Base-by-base conservation (phyloP, 2,113 vertebrate species). In the Synchiropus splendidus region DNA sequence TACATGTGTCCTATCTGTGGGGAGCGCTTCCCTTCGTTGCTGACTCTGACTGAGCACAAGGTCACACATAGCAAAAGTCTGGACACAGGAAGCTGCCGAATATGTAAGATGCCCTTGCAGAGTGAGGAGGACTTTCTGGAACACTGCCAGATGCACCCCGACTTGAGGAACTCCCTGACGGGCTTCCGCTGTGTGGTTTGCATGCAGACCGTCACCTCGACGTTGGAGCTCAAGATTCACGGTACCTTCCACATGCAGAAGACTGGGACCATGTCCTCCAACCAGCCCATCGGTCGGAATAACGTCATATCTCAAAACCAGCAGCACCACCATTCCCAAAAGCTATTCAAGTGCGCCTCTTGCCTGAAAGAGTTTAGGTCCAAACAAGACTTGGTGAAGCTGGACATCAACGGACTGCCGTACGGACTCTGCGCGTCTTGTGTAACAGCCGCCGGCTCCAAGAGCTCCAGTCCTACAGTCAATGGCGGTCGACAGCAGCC, bases 241-340 rank as follows among this genome's bases (percentile, higher is more conserved):
- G 96, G 96, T 71, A 99, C 96, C 5, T 99, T 99, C 75, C 96
- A 99, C 84, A 99, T 92, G 95, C 92, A 97, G 75, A 97, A 98
- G 79, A 96, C 95, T 8, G 88, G 92, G 65, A 83, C 86, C 1
- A 91, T 94, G 85, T 90, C 91, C 5, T 64, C 84, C 56, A 89
- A 86, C 6, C 90, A 88, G 48, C 82, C 90, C 0, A 64, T 86
- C 0, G 79, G 64, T 43, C 89, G 62, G 78, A 82, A 0, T 77
- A 63, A 61, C 18, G 5, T n/a, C n/a, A 61, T 68, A 13, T 37
- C 45, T 49, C 75, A 81, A 2, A 75, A 67, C 49, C 79, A 78
- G 51, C 78, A 80, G 27, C 74, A 64, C 44, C 89, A 87, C 42
- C 89, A 89, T 5, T 12, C 67, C 41, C 92, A 85, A 65, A 97